Conservation (phyloP, 2,888 invertebrate species). For the Epistrophe grossulariae region DNA sequence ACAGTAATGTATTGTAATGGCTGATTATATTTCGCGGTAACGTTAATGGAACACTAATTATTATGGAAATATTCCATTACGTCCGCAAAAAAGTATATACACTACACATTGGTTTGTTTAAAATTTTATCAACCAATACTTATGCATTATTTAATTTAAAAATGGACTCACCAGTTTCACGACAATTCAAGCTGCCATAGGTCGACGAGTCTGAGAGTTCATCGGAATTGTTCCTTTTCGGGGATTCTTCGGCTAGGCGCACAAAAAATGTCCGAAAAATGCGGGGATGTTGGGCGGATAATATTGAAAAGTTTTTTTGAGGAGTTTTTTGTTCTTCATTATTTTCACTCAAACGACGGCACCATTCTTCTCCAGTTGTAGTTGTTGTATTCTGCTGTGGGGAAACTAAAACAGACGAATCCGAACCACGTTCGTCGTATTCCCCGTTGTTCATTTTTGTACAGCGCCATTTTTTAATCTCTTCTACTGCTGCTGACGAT, state of each 20-base stretch:
- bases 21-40: neutral
- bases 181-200: conserved; percentile 77
- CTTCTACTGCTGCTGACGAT: conserved; percentile 69
- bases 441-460: conserved; percentile 74
- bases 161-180: conserved; percentile 78
- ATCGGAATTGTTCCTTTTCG: conserved; percentile 63
- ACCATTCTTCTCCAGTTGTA: conserved; percentile 62
- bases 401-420: conserved; percentile 46
- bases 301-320: conserved; percentile 47
- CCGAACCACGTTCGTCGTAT: conserved; percentile 28
- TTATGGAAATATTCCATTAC: conserved; percentile 34
- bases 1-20: no score
- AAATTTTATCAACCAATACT: neutral
- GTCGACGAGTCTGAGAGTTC: conserved; percentile 75
- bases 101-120: neutral
- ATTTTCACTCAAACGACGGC: conserved; percentile 62
- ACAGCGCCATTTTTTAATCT: conserved; percentile 75
- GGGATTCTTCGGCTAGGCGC: conserved; percentile 75
- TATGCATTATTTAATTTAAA: conserved; percentile 1
- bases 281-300: conserved; percentile 29
- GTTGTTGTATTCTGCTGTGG: conserved; percentile 57
- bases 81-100: neutral
- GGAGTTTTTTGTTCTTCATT: conserved; percentile 46
- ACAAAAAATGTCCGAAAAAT: conserved; percentile 44
- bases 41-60: conserved; percentile 6